Evolutionary conservation across 2,113 vertebrate genomes (phyloP).

Genomic region (Psettodes erumei): DNA sequence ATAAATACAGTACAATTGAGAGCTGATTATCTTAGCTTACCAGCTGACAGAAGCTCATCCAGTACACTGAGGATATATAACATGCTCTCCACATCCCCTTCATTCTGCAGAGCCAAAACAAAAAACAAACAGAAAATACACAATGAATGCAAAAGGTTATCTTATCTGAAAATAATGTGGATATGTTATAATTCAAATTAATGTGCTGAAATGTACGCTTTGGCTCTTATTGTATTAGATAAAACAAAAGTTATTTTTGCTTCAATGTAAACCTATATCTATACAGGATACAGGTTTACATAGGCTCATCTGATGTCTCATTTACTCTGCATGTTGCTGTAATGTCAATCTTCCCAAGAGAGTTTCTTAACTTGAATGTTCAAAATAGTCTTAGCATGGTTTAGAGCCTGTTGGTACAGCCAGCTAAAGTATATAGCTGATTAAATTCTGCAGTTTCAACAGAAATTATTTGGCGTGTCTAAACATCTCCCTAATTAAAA

Average conservation of each 20-base stretch:
- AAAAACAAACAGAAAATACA: background rate
- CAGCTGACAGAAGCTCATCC: constrained; percentile 89
- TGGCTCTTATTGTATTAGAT: background rate
- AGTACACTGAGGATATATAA: constrained; percentile 87
- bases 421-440: background rate
- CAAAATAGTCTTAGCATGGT: background rate
- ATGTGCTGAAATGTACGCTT: background rate
- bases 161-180: background rate
- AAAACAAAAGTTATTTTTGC: background rate
- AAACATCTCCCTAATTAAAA: constrained; percentile 28
- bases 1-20: background rate
- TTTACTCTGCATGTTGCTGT: background rate
- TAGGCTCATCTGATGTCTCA: background rate
- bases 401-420: background rate
- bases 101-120: constrained; percentile 80
- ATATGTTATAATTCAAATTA: background rate
- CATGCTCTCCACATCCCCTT: constrained; percentile 84
- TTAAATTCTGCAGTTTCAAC: constrained; percentile 38
- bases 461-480: constrained; percentile 12
- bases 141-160: background rate
- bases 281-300: constrained; percentile 10
- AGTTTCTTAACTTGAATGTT: background rate
- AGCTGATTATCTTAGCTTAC: constrained; percentile 75
- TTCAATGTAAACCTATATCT: background rate
- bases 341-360: background rate